Evolutionary conservation across 2,113 vertebrate species (phyloP).

Genomic region (Tenebrosternarchus preto): DNA sequence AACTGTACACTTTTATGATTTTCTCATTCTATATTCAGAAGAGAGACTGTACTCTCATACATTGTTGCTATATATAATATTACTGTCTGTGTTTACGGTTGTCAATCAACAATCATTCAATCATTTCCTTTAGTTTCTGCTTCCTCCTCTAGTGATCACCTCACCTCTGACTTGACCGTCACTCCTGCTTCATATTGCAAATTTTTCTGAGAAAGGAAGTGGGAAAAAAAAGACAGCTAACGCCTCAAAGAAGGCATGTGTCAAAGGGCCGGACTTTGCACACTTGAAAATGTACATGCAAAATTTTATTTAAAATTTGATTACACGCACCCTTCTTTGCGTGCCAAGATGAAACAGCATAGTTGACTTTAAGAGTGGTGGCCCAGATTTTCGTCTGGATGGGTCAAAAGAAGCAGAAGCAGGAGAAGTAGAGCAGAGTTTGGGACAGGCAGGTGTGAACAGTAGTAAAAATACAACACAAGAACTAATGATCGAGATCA

Average conservation of each 20-base stretch:
- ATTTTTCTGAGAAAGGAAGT: constrained; percentile 41
- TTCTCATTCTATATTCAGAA: no score
- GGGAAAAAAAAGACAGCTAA: constrained; percentile 33
- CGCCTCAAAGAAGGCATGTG: constrained; percentile 52
- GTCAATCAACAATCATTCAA: constrained; percentile 38
- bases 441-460: constrained; percentile 24
- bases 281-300: constrained; percentile 64
- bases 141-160: constrained; percentile 45
- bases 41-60: not conserved
- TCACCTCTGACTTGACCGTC: constrained; percentile 41
- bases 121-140: constrained; percentile 35
- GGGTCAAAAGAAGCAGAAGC: constrained; percentile 44
- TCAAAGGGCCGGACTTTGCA: constrained; percentile 60
- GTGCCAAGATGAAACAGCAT: constrained; percentile 65
- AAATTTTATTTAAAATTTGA: constrained; percentile 66
- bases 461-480: not conserved
- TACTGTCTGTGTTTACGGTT: constrained; percentile 2
- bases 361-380: constrained; percentile 56
- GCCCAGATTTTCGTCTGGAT: constrained; percentile 59
- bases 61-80: no score
- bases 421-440: constrained; percentile 24
- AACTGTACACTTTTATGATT: not conserved
- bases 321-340: constrained; percentile 58
- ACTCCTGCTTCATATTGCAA: constrained; percentile 41
- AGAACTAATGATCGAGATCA: not conserved